phyloP scores from a whole-genome alignment of 2,888 invertebrate species.

The Dynastes maya region DNA sequence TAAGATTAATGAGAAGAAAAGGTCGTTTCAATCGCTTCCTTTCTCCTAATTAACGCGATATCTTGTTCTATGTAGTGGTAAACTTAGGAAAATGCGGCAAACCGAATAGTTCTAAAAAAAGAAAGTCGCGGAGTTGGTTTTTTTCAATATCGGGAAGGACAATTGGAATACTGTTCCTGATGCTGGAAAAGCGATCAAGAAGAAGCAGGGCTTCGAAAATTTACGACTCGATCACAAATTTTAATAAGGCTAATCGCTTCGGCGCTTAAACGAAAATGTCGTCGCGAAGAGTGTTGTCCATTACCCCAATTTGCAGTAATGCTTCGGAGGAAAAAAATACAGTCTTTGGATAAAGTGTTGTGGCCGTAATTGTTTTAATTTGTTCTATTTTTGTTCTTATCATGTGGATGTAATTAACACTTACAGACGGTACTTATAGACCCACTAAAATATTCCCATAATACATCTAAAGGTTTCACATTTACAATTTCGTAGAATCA shows the following conservation, averaged over 20 bases:
- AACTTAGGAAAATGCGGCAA: constrained; percentile 6
- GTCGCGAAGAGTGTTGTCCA: constrained; percentile 26
- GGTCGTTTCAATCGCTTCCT: background rate
- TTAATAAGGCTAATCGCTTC: constrained; percentile 35
- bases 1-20: constrained; percentile 11
- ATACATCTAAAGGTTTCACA: too few species aligned
- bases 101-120: constrained; percentile 16
- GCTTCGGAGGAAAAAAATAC: background rate
- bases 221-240: constrained; percentile 39
- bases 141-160: background rate
- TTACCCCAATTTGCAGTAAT: constrained; percentile 20
- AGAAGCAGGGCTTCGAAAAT: constrained; percentile 1
- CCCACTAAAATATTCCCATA: too few species aligned
- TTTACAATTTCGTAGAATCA: too few species aligned
- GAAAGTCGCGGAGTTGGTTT: background rate
- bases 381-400: too few species aligned
- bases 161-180: background rate
- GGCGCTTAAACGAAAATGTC: constrained; percentile 31
- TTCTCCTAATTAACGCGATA: constrained; percentile 29
- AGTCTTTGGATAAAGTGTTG: background rate
- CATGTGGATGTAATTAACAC: too few species aligned
- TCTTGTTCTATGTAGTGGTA: background rate
- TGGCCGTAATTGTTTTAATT: too few species aligned
- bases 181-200: constrained; percentile 3
- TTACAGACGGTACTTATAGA: too few species aligned